Percentiles rank a stretch among this genome's conserved stretches.
These are phyloP conservation scores for Oncorhynchus masou DNA, from an alignment of 2,113 vertebrate species.

Conservation along the genomic window DNA sequence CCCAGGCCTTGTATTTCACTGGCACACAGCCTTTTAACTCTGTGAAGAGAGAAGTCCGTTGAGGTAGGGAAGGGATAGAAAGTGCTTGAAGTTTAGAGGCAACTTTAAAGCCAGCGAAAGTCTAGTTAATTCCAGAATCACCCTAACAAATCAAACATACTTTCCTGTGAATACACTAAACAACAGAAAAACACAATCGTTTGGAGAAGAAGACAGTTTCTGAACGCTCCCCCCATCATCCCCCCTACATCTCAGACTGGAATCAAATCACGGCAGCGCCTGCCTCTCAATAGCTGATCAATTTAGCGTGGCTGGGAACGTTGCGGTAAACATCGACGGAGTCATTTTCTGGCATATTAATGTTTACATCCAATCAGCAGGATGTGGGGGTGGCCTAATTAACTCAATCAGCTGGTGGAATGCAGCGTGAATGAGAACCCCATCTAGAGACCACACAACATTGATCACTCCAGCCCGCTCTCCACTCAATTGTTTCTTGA, in stretches of 20 bases:
- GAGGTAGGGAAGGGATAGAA: conserved; percentile 14
- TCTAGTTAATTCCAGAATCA: conserved; percentile 49
- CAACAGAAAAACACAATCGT: conserved; percentile 17
- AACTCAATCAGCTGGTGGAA: conserved; percentile 74
- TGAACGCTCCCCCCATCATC: conserved; percentile 26
- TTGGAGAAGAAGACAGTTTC: conserved; percentile 11
- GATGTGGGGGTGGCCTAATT: conserved; percentile 71
- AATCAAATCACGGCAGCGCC: conserved; percentile 58
- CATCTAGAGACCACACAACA: conserved; percentile 66
- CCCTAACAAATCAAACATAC: conserved; percentile 40
- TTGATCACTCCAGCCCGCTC: conserved; percentile 73
- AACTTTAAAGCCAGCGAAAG: conserved; percentile 42
- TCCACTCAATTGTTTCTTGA: conserved; percentile 73
- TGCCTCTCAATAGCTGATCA: conserved; percentile 65
- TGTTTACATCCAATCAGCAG: conserved; percentile 78
- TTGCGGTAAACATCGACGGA: conserved; percentile 67
- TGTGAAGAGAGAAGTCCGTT: conserved; percentile 42
- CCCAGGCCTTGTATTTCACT: conserved; percentile 53
- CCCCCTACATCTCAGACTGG: conserved; percentile 43
- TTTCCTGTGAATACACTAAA: conserved; percentile 24
- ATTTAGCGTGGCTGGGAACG: conserved; percentile 66
- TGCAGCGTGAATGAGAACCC: conserved; percentile 67
- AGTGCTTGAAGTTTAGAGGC: conserved; percentile 36
- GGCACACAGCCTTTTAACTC: conserved; percentile 46
- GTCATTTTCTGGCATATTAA: conserved; percentile 79